Evolutionary conservation across 2,113 vertebrate species (phyloP).

Genomic region (Melospiza georgiana): DNA sequence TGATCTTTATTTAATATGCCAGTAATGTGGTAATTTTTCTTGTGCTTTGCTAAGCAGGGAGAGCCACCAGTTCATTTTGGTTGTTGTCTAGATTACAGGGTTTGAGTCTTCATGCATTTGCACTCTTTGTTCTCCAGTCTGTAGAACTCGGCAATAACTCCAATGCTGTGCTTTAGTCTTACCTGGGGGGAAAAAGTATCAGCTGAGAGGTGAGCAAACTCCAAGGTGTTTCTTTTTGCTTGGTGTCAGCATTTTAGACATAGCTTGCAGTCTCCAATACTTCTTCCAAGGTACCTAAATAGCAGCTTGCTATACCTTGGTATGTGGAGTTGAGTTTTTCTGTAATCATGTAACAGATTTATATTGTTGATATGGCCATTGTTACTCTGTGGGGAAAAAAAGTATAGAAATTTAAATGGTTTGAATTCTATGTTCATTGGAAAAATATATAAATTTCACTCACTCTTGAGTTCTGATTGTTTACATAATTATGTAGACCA

Average conservation of each 20-base stretch:
- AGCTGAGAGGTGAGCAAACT: neutral
- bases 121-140: neutral
- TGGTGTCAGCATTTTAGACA: neutral
- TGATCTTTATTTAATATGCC: neutral
- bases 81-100: neutral
- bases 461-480: neutral
- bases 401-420: neutral
- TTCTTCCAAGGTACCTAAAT: neutral
- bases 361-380: neutral
- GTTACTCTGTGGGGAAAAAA: neutral
- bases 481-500: neutral
- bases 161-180: neutral
- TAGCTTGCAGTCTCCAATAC: neutral
- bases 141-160: neutral
- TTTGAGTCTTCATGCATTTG: neutral
- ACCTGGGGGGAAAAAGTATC: accelerated
- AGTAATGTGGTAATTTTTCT: neutral
- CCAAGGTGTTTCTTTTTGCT: neutral
- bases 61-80: neutral
- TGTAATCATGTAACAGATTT: neutral
- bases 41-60: neutral
- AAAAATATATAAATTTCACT: neutral
- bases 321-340: neutral
- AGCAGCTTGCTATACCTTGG: neutral
- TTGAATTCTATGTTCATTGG: neutral